phyloP scores from a whole-genome alignment of 2,888 invertebrate species.

The Drosophila acutilabella region DNA sequence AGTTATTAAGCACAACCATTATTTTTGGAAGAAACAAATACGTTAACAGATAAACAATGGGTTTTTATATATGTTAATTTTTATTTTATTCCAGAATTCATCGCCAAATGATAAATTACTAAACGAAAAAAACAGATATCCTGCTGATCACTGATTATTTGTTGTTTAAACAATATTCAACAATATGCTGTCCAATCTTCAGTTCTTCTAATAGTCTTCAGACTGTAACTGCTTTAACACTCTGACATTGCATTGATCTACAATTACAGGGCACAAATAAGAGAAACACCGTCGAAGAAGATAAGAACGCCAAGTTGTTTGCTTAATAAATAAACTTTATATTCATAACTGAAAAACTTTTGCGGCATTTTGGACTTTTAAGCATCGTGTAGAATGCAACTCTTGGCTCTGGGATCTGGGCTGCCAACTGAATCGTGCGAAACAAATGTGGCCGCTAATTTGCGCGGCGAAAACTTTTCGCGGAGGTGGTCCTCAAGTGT shows the following conservation, averaged over 20 bases:
- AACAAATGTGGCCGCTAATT: conserved; percentile 78
- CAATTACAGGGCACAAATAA: conserved; percentile 18
- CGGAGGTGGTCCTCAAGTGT: conserved; percentile 54
- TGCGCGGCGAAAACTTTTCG: conserved; percentile 70
- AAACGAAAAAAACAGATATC: too few species aligned
- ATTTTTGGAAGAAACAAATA: too few species aligned
- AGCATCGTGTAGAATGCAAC: conserved; percentile 19
- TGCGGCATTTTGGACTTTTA: conserved; percentile 39
- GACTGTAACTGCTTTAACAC: neutral
- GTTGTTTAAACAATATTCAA: too few species aligned
- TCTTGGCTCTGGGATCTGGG: neutral
- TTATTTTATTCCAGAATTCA: too few species aligned
- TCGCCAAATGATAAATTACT: too few species aligned
- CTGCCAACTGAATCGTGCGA: conserved; percentile 44
- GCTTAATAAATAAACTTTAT: conserved; percentile 80
- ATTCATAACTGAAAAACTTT: conserved; percentile 80
- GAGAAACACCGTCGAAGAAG: conserved; percentile 59
- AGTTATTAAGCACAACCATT: too few species aligned
- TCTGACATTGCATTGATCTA: neutral
- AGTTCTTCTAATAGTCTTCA: neutral
- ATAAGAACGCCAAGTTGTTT: conserved; percentile 77
- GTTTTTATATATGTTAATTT: too few species aligned
- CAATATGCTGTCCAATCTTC: too few species aligned
- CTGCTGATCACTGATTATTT: too few species aligned
- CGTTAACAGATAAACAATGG: too few species aligned